phyloP scores from a whole-genome alignment of 1,140 invertebrate species.

The Sitophilus oryzae region DNA sequence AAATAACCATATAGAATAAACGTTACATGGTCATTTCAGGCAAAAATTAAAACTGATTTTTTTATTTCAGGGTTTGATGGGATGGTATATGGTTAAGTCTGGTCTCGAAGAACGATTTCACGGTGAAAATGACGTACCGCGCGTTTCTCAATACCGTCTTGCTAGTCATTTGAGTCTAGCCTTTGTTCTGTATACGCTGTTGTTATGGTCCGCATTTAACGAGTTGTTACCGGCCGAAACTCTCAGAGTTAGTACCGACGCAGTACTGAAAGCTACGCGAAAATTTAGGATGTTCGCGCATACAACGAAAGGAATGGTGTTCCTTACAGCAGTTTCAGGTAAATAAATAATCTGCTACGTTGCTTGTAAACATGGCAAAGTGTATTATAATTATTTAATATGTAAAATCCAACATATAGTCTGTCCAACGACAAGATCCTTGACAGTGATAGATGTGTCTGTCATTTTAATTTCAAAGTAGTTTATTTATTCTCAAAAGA shows the following conservation, averaged over 20 bases:
- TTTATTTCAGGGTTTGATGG: conserved; percentile 89
- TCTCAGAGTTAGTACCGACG: conserved; percentile 39
- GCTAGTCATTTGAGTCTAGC: conserved; percentile 89
- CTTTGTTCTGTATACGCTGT: conserved; percentile 80
- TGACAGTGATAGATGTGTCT: no score
- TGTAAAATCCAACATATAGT: no score
- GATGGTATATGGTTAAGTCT: conserved; percentile 99
- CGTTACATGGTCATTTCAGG: no score
- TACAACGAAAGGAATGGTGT: conserved; percentile 76
- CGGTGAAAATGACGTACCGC: conserved; percentile 76
- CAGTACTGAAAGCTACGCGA: conserved; percentile 39
- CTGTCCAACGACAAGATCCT: no score
- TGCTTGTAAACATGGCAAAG: no score
- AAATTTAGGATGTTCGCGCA: conserved; percentile 62
- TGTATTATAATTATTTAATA: not conserved
- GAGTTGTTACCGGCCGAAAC: conserved; percentile 61
- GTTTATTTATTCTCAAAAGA: no score
- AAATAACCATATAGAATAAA: no score
- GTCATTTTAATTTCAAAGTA: no score
- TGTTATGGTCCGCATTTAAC: conserved; percentile 67
- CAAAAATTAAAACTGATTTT: no score
- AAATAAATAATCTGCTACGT: no score
- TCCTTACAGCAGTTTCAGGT: conserved; percentile 89
- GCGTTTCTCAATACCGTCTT: conserved; percentile 94
- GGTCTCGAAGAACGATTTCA: conserved; percentile 85